Base-by-base conservation (phyloP, 2,113 vertebrate species). In the Acrocephalus kingi region DNA sequence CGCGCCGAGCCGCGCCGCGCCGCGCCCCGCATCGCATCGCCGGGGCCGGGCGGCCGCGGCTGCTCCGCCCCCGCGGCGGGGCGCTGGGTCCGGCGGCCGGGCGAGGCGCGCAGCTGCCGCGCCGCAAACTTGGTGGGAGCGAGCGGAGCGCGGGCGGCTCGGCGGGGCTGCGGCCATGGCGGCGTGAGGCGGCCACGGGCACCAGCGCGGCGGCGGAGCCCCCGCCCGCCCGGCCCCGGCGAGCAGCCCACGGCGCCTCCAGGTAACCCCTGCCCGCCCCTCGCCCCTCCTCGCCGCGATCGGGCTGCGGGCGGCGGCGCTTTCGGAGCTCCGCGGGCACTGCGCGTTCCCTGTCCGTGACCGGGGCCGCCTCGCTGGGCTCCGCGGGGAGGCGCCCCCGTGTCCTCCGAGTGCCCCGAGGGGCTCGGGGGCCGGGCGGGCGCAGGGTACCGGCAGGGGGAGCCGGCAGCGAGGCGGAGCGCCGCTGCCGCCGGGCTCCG, bases 381-480 rank as follows among this genome's bases (percentile, higher is more conserved):
- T n/a, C 33, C 55, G 55, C 55, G 55, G 33, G 15, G 18, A 17
- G 35, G n/a, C 28, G 7, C 30, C 12, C 15, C 27, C 11, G 37
- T 48, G 19, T 77, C 16, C 37, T 13, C 48, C 25, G 81, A 62
- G 37, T 11, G 25, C 10, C 31, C n/a, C 6, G 24, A 4, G 39
- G 64, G 52, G n/a, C 25, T n/a, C 13, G 58, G 58, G 2, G n/a
- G 17, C 22, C 17, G 46, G 24, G 51, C 19, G 51, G 35, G 83
- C 46, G 55, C 49, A 23, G 62, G 64, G 41, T 4, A 76, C 94
- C 97, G 87, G 96, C 85, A 97, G 98, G 96, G 96, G 98, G 97
- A 97, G 97, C 96, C 41, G 93, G 79, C 72, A 49, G 93, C 87
- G 93, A 96, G 96, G 94, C 78, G 35, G 58, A 63, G 74, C 49